phyloP scores from a whole-genome alignment of 2,888 invertebrate genomes.

The Oscheius sp. region DNA sequence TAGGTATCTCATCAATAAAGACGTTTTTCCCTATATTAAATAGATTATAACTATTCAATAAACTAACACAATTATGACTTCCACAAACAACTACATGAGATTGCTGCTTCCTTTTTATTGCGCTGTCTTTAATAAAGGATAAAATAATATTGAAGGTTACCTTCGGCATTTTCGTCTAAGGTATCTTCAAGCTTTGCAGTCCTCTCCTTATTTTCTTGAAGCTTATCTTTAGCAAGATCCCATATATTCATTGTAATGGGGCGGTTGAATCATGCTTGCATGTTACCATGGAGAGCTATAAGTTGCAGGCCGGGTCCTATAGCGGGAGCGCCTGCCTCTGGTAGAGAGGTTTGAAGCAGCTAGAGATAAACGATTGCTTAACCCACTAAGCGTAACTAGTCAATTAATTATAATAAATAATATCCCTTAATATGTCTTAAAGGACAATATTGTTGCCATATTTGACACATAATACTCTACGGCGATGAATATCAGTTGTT shows the following conservation, averaged over 20 bases:
- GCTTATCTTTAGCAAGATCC: constrained; percentile 50
- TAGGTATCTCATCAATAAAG: constrained; percentile 81
- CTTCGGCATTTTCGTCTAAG: constrained; percentile 35
- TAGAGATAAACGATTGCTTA: background rate
- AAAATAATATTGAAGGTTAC: background rate
- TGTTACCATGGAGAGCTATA: constrained; percentile 7
- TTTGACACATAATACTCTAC: background rate
- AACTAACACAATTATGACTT: constrained; percentile 45
- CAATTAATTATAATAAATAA: background rate
- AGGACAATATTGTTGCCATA: no score
- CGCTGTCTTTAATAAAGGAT: constrained; percentile 28
- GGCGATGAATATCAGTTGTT: constrained; percentile 25
- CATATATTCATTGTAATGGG: constrained; percentile 49
- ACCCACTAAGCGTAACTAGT: background rate
- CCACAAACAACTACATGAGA: constrained; percentile 49
- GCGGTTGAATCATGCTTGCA: background rate
- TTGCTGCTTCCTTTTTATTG: constrained; percentile 40
- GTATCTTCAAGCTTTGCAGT: constrained; percentile 45
- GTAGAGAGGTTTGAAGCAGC: background rate
- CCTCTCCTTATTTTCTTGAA: constrained; percentile 45
- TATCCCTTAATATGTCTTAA: background rate
- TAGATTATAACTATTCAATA: background rate
- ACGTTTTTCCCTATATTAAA: constrained; percentile 79
- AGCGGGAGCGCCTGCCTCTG: background rate
- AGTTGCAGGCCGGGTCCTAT: background rate